Evolutionary conservation across 2,888 invertebrate genomes (phyloP).

Genomic region (Ypsolopha sequella): DNA sequence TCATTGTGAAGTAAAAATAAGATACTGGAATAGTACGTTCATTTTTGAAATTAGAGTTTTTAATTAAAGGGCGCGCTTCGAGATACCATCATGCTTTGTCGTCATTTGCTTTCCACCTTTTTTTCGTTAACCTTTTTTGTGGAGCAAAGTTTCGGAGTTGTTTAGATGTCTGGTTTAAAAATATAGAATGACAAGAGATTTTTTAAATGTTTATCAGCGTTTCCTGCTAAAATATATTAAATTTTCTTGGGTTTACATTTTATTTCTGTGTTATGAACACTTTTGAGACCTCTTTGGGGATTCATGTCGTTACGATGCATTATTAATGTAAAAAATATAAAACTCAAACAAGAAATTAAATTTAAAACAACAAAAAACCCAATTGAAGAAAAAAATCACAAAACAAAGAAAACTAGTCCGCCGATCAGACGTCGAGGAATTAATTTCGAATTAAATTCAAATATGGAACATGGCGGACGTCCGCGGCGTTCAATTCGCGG

Average conservation of each 20-base stretch:
- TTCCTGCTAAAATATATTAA: too few relatives aligned
- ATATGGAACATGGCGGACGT: constrained; percentile 38
- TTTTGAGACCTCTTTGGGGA: too few relatives aligned
- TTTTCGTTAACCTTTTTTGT: constrained; percentile 15
- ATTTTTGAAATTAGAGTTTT: constrained; percentile 34
- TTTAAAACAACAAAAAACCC: too few relatives aligned
- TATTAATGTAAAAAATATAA: too few relatives aligned
- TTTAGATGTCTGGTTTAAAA: constrained; percentile 4
- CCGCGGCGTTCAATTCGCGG: constrained; percentile 49
- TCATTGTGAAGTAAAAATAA: constrained; percentile 11
- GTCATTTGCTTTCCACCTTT: constrained; percentile 18
- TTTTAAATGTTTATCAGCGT: neutral
- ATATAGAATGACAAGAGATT: neutral
- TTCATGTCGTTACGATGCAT: too few relatives aligned
- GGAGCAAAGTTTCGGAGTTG: constrained; percentile 16
- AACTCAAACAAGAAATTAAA: too few relatives aligned
- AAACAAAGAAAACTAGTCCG: too few relatives aligned
- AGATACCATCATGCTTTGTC: constrained; percentile 33
- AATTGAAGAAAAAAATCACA: too few relatives aligned
- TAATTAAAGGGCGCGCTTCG: constrained; percentile 33
- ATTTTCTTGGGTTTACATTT: too few relatives aligned
- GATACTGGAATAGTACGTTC: constrained; percentile 21
- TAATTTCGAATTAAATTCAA: constrained; percentile 6
- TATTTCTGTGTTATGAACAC: too few relatives aligned
- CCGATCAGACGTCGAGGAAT: too few relatives aligned